These are phyloP conservation scores for Nibea albiflora DNA, from an alignment of 2,113 vertebrate species.

Conservation along the genomic window DNA sequence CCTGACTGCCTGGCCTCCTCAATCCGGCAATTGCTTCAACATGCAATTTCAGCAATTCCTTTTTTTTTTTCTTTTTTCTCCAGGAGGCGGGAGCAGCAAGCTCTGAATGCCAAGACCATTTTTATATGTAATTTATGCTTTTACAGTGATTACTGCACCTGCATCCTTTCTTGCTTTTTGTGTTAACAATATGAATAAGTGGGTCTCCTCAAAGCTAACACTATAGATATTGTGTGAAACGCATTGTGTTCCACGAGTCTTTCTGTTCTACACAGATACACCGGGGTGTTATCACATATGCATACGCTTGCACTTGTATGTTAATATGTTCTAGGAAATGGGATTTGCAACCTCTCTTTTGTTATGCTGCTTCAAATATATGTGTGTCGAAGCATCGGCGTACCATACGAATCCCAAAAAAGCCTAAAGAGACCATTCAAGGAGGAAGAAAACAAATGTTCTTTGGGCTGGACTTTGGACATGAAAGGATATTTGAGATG, in stretches of 20 bases:
- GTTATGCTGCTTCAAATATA: slow-evolving; percentile 20
- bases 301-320: slow-evolving; percentile 33
- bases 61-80: too few species aligned
- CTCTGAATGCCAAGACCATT: slow-evolving; percentile 58
- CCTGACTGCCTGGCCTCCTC: slow-evolving; percentile 51
- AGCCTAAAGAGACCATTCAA: too few species aligned
- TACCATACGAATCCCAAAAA: slow-evolving; percentile 10
- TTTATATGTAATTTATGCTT: slow-evolving; percentile 69
- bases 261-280: slow-evolving; percentile 39
- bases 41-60: slow-evolving; percentile 73
- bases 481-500: slow-evolving; percentile 9
- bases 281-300: slow-evolving; percentile 3
- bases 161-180: slow-evolving; percentile 31
- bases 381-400: slow-evolving; percentile 7
- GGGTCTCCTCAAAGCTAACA: slow-evolving; percentile 32
- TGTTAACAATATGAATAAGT: slow-evolving; percentile 45
- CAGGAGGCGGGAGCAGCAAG: slow-evolving; percentile 34
- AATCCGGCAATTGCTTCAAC: slow-evolving; percentile 65
- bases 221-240: slow-evolving; percentile 33
- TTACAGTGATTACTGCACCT: slow-evolving; percentile 65
- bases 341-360: slow-evolving; percentile 44
- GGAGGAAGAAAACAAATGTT: background rate
- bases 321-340: slow-evolving; percentile 53
- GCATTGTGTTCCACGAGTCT: slow-evolving; percentile 10
- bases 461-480: background rate